A percentile compares a stretch with the other conserved stretches of the same genome.
These are phyloP conservation scores for Halichondria panicea DNA, from an alignment of 37 sponge, comb jelly and placozoan genomes.

Conservation along the genomic window DNA sequence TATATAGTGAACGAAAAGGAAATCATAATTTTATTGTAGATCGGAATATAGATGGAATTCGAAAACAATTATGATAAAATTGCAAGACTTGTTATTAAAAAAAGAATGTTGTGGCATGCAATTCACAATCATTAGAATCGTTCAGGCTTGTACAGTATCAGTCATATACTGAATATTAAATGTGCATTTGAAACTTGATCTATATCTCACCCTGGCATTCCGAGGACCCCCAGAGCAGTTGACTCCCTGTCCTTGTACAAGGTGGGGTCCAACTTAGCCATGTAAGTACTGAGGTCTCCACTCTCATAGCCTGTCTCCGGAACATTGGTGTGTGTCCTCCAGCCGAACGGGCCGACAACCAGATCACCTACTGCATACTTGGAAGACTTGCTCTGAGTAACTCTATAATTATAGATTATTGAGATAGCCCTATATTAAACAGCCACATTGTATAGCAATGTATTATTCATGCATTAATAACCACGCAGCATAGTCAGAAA, in stretches of 20 bases:
- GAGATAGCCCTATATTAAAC: too few species aligned
- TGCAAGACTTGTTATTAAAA: not conserved
- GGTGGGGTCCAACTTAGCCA: conserved; percentile 30
- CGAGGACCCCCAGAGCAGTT: conserved; percentile 74
- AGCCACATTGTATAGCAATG: not conserved
- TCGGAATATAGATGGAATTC: too few species aligned
- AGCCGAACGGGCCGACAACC: conserved; percentile 56
- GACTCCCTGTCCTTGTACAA: conserved; percentile 9
- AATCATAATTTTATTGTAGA: too few species aligned
- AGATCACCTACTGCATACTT: conserved; percentile 67
- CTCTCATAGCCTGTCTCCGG: conserved; percentile 12
- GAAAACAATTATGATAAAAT: too few species aligned
- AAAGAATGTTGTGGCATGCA: not conserved
- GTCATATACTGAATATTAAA: too few species aligned
- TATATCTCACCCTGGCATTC: conserved; percentile 87
- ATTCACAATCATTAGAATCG: too few species aligned
- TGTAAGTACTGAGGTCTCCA: not conserved
- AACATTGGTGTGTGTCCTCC: too few species aligned
- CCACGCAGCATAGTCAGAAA: not conserved
- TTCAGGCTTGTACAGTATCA: too few species aligned
- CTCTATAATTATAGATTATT: too few species aligned
- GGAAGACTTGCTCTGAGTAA: conserved; percentile 63
- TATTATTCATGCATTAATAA: not conserved
- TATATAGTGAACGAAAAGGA: too few species aligned
- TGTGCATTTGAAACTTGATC: too few species aligned